Base-by-base conservation (phyloP, 2,888 invertebrate species). In the Cheilosia vulpina region DNA sequence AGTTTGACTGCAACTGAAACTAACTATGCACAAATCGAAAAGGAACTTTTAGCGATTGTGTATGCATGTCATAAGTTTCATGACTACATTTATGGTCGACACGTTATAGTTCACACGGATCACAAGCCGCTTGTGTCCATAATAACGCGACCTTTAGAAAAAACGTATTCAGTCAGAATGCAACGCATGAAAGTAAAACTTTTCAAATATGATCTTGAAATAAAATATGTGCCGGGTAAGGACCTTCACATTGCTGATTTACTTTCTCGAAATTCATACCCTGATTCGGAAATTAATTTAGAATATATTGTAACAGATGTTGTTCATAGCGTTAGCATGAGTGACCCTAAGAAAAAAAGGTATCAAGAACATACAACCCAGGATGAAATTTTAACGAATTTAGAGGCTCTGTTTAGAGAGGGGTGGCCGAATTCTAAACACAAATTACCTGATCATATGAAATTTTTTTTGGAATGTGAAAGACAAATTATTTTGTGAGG, bases 11-110 rank as follows among this genome's bases (percentile, higher is more conserved):
- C n/a, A n/a, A n/a, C n/a, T n/a, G n/a, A n/a, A n/a, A n/a, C n/a
- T n/a, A n/a, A 43, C 43, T 69, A 63, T 57, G 69, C 79, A 17
- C 81, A n/a, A 87, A 27, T 27, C 5, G 27, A 27, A 27, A 27
- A 27, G 6, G 27, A 27, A 27, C 27, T 27, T 27, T 27, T 27
- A 27, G 27, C 27, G 27, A 27, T 27, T 27, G 27, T 27, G 27
- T 27, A 27, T 27, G 6, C 27, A 72, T 72, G 71, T 72, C 17
- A 80, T 77, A 75, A 83, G 72, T 88, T 87, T 72, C 80, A 87
- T 47, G 43, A 72, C 63, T 88, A 72, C 57, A 71, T 77, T 15
- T 72, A 82, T 50, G 78, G 82, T 41, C 55, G 57, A 19, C 52
- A 75, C 21, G 27, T 82, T 7, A 72, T 47, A 4, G 43, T 87